Evolutionary conservation across 2,888 invertebrate genomes (phyloP), one percentile per base, ranked within the genome.

Genomic region (Melanostoma scalare): DNA sequence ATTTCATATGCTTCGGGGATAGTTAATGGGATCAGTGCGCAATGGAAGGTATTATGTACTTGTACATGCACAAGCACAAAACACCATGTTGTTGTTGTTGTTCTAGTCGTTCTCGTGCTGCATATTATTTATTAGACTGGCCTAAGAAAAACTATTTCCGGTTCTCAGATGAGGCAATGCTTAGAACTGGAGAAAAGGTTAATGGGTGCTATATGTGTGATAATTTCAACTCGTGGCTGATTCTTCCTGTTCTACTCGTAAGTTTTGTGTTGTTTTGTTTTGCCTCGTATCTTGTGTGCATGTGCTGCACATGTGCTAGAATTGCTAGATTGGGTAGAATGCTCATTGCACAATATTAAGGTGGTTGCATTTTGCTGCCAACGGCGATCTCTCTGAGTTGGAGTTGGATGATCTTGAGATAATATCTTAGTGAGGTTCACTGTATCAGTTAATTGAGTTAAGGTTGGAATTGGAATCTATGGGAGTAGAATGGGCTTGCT

Each of bases 171-270:
- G 53, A 67, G 53, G 38, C 35, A 33, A 58, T 60, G 69, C 61
- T 20, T 44, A 68, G 58, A 60, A n/a, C 10, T 35, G 8, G 53
- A 42, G 81, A 79, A 75, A 71, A 84, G 84, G 84, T 84, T 79
- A 84, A 84, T 84, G 71, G 84, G 84, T 84, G 84, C 84, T 84
- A 84, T 84, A 84, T 84, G 84, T 84, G 84, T 84, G 84, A 84
- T 84, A 84, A 79, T 84, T 84, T 56, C 84, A 79, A 72, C 79
- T 84, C 84, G 74, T 84, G 84, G 60, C 74, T 65, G 53, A 79
- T 67, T 84, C 84, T 84, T 84, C 84, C 84, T 84, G 84, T 79
- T 84, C 20, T 20, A 20, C 20, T 20, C 20, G 20, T 79, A 9
- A 40, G 61, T 20, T 36, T 69, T 30, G 8, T 42, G 36, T 44